These are phyloP conservation scores for Ranitomeya imitator DNA, from an alignment of 2,113 vertebrate genomes.

Conservation along the genomic window DNA sequence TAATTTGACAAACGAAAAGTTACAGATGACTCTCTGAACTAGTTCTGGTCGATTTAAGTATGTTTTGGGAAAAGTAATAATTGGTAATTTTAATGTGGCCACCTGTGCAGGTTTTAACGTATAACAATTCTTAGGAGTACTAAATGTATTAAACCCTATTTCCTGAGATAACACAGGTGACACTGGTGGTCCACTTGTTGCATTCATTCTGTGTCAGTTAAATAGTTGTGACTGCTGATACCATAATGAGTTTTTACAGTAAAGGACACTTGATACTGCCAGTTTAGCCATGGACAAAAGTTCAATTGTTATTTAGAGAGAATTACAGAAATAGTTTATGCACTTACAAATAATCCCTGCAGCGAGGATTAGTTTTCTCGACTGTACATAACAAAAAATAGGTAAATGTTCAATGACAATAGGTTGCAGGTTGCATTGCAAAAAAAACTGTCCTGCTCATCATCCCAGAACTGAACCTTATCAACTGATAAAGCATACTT, in stretches of 20 bases:
- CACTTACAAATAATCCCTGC: neutral
- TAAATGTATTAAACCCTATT: no score
- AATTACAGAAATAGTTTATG: conserved; percentile 4
- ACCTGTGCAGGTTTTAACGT: no score
- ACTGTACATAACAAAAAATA: neutral
- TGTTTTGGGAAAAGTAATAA: no score
- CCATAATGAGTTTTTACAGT: neutral
- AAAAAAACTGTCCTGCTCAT: neutral
- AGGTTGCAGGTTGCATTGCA: neutral
- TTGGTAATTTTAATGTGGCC: no score
- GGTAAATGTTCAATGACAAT: neutral
- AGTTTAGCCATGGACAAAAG: neutral
- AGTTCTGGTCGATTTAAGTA: no score
- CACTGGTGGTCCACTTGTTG: neutral
- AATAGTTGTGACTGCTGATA: neutral
- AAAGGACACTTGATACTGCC: neutral
- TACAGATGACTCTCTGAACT: no score
- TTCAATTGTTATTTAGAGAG: neutral
- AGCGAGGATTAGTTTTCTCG: conserved; percentile 1
- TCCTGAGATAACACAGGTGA: neutral
- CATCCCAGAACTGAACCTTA: neutral
- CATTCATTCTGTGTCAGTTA: neutral
- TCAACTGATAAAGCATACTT: no score
- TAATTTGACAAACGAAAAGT: no score
- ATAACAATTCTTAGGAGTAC: neutral